These are phyloP conservation scores for Charina bottae DNA, from an alignment of 2,113 vertebrate genomes.

Conservation along the genomic window DNA sequence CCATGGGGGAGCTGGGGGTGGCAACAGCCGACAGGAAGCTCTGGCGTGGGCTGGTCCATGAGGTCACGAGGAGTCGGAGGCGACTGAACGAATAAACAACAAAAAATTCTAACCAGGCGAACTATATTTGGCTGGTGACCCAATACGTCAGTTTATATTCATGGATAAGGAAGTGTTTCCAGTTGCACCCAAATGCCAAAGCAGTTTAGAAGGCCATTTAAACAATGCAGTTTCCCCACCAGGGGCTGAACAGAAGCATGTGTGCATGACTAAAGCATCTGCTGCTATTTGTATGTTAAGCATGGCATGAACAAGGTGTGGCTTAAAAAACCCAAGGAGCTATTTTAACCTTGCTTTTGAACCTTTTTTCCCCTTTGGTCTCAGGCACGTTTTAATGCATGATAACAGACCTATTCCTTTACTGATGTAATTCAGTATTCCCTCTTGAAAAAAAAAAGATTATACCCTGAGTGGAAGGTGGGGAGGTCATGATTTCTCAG, in stretches of 20 bases:
- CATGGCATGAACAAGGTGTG: slow-evolving; percentile 5
- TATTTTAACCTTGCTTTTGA: background rate
- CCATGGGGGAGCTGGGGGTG: too few species aligned
- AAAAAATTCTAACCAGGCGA: background rate
- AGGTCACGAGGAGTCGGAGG: too few species aligned
- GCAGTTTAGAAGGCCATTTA: slow-evolving; percentile 52
- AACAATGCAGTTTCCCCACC: slow-evolving; percentile 3
- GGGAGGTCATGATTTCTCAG: background rate
- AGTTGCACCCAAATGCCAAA: background rate
- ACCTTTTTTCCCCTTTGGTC: background rate
- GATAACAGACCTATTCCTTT: slow-evolving; percentile 32
- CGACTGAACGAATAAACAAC: too few species aligned
- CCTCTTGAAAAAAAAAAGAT: background rate
- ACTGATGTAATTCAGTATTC: slow-evolving; percentile 18
- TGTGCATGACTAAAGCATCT: slow-evolving; percentile 30
- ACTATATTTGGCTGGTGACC: background rate
- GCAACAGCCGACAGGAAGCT: too few species aligned
- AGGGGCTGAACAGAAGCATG: slow-evolving; percentile 41
- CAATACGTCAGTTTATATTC: background rate
- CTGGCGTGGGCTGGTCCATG: too few species aligned
- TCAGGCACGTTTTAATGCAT: slow-evolving; percentile 37
- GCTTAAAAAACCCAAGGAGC: background rate
- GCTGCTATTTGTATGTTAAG: slow-evolving; percentile 28
- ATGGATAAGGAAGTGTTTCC: background rate
- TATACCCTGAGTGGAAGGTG: background rate